These are phyloP conservation scores for Phrynocephalus versicolor DNA, from an alignment of 2,113 vertebrate genomes.

Conservation along the genomic window DNA sequence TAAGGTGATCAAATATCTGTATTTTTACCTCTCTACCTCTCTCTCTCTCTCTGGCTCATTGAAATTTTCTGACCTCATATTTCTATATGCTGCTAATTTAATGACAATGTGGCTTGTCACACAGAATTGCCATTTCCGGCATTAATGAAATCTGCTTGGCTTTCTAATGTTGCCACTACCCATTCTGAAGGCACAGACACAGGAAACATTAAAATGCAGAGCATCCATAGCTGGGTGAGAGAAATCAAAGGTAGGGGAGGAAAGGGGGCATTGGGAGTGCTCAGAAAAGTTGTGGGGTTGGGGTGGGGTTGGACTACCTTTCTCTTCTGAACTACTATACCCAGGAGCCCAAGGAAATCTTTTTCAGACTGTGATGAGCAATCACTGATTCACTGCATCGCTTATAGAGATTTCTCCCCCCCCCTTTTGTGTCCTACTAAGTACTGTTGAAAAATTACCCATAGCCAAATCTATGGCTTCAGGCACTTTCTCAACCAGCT, in stretches of 20 bases:
- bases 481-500: too few species aligned
- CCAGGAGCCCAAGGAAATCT: too few species aligned
- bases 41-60: background rate
- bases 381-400: too few species aligned
- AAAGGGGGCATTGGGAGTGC: too few species aligned
- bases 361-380: too few species aligned
- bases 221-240: background rate
- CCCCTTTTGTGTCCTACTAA: too few species aligned
- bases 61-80: slow-evolving; percentile 4
- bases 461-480: too few species aligned
- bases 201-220: slow-evolving; percentile 7
- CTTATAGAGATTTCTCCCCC: too few species aligned
- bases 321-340: background rate
- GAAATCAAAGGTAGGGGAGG: background rate
- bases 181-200: background rate
- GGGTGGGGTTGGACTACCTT: background rate
- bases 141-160: background rate
- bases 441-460: too few species aligned
- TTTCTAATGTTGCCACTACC: background rate
- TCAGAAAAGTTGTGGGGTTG: background rate
- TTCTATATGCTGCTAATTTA: slow-evolving; percentile 11
- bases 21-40: too few species aligned
- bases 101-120: background rate
- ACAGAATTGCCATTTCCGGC: background rate
- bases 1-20: background rate